These are phyloP conservation scores for Lagopus leucura DNA, from an alignment of 2,113 vertebrate species.

Conservation along the genomic window DNA sequence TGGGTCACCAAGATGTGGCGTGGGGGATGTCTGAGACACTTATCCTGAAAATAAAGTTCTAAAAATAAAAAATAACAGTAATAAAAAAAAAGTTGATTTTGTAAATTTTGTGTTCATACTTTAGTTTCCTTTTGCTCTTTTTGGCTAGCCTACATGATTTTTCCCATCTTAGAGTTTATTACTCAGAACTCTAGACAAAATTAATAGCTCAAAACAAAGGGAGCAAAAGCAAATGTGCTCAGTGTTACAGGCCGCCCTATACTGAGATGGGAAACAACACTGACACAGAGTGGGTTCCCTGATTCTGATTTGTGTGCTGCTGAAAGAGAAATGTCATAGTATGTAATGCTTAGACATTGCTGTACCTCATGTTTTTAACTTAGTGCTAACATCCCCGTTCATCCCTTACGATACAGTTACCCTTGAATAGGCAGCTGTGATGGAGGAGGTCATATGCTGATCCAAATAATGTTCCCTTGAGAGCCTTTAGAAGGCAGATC, in stretches of 20 bases:
- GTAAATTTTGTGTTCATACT: not conserved
- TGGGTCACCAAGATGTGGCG: not conserved
- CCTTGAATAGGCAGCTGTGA: not conserved
- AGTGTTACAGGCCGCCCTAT: not conserved
- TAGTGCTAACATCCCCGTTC: not conserved
- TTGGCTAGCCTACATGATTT: not conserved
- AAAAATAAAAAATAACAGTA: not conserved
- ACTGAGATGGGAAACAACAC: accelerated
- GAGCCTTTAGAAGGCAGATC: not conserved
- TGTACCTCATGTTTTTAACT: not conserved
- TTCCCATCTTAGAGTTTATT: not conserved
- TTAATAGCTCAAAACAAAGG: not conserved
- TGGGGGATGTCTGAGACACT: not conserved
- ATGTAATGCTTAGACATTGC: not conserved
- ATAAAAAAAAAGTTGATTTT: not conserved
- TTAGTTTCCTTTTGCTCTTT: not conserved
- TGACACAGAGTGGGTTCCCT: not conserved
- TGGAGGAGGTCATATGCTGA: not conserved
- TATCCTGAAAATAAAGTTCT: accelerated
- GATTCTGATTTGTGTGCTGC: not conserved
- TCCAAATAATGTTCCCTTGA: not conserved
- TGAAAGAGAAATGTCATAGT: not conserved
- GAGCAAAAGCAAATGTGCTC: not conserved
- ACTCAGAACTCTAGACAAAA: not conserved
- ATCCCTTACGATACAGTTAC: not conserved